Base-by-base conservation (phyloP, 35 echinoderm and acorn worm species). In the Holothuria glaberrima region DNA sequence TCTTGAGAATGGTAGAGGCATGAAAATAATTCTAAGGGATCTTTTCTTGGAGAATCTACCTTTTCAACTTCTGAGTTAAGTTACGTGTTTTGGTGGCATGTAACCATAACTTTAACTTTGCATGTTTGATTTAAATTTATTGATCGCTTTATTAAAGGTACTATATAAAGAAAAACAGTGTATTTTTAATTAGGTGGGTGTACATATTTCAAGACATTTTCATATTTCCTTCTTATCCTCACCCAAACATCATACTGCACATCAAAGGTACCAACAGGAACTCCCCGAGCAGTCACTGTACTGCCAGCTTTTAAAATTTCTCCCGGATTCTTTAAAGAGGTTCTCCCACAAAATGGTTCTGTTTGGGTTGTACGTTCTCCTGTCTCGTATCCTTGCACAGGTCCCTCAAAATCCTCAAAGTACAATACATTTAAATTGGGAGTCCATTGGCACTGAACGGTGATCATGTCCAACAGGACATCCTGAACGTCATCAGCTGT, bases 401-500 rank as follows among this genome's bases (percentile, higher is more conserved):
- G 27, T 63, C 31, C 60, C 25, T 90, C 73, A 67, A 80, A 80
- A 46, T 66, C 75, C 16, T 58, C 14, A 24, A 9, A 65, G 38
- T 79, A 90, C 17, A 32, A 18, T 19, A 48, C 30, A n/a, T n/a
- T 6, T 68, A 73, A n/a, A 21, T 34, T 24, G n/a, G 36, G 13
- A 18, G 32, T 34, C 7, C 79, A 6, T 52, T 63, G 58, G 22
- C 89, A 90, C 25, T 80, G 32, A 32, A 90, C 89, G 14, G 46
- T 80, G 31, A 90, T 35, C 89, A 90, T 90, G 48, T 90, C 35
- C 29, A 81, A 32, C 7, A 90, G 12, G 10, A 54, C 89, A 67
- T 90, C 74, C 52, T 71, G 18, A 46, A 94, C 92, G 27, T 94
- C 92, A 20, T 71, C 76, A 17, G 87, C 63, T 1, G 88, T 45